phyloP scores from a whole-genome alignment of 2,888 invertebrate species.

The Orchesellides sinensis region DNA sequence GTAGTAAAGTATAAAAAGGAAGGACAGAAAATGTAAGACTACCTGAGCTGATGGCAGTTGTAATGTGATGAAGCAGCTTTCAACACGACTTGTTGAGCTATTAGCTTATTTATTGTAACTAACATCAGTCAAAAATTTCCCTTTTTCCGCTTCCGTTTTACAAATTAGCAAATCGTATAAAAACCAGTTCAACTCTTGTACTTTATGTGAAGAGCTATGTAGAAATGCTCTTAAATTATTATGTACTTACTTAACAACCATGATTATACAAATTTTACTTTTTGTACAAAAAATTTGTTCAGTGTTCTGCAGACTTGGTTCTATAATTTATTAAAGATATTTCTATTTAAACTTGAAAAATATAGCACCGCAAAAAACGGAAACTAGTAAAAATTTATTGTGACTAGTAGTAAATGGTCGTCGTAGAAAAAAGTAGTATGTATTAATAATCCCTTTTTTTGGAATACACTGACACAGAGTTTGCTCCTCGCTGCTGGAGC shows the following conservation, averaged over 20 bases:
- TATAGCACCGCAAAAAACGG: background rate
- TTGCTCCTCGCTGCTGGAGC: background rate
- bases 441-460: conserved; percentile 43
- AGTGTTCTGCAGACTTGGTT: too few species aligned
- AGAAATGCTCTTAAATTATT: too few species aligned
- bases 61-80: conserved; percentile 18
- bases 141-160: background rate
- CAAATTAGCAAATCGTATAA: too few species aligned
- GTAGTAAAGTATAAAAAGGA: background rate
- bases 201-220: too few species aligned
- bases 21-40: background rate
- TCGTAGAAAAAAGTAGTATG: conserved; percentile 14
- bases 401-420: conserved; percentile 1
- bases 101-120: conserved; percentile 17
- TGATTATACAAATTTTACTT: too few species aligned
- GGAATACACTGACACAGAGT: conserved; percentile 1
- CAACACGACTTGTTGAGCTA: conserved; percentile 41
- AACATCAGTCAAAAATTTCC: conserved; percentile 23
- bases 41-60: conserved; percentile 31
- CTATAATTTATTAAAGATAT: too few species aligned
- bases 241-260: too few species aligned
- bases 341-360: too few species aligned
- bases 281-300: conserved; percentile 7
- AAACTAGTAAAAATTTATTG: background rate
- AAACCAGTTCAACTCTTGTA: too few species aligned